These are phyloP conservation scores for Micromussa lordhowensis DNA, from an alignment of 92 coral and sea anemone genomes.

Conservation along the genomic window DNA sequence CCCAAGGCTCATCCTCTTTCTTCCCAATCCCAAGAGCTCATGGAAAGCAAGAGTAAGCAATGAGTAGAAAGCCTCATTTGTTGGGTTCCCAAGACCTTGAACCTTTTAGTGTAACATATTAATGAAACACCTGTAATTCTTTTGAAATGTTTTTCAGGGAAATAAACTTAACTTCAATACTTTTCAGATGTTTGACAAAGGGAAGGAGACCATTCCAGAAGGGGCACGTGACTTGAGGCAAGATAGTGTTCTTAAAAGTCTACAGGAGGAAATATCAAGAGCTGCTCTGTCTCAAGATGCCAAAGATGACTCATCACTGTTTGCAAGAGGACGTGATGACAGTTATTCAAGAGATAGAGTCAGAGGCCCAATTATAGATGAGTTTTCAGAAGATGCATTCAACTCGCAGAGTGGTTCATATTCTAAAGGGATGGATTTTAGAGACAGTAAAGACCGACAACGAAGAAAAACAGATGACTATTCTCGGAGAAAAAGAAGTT, in stretches of 20 bases:
- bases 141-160: constrained; percentile 29
- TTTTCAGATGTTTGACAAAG: constrained; percentile 19
- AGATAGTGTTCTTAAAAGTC: background rate
- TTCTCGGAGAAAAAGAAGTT: constrained; percentile 15
- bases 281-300: constrained; percentile 1
- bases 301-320: background rate
- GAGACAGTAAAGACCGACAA: constrained; percentile 24
- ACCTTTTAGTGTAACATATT: background rate
- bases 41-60: background rate
- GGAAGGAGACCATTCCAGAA: background rate
- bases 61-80: background rate
- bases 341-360: constrained; percentile 17
- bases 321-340: background rate
- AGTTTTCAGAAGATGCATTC: constrained; percentile 33
- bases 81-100: background rate
- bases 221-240: background rate
- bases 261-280: constrained; percentile 45
- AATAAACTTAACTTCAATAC: constrained; percentile 21
- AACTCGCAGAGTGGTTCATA: background rate
- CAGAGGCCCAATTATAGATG: constrained; percentile 32
- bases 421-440: background rate
- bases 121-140: background rate
- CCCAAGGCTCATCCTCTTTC: background rate
- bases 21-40: background rate
- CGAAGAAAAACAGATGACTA: background rate